These are phyloP conservation scores for Cichlasoma orientale DNA, from an alignment of 2,797 vertebrate species.

Conservation along the genomic window DNA sequence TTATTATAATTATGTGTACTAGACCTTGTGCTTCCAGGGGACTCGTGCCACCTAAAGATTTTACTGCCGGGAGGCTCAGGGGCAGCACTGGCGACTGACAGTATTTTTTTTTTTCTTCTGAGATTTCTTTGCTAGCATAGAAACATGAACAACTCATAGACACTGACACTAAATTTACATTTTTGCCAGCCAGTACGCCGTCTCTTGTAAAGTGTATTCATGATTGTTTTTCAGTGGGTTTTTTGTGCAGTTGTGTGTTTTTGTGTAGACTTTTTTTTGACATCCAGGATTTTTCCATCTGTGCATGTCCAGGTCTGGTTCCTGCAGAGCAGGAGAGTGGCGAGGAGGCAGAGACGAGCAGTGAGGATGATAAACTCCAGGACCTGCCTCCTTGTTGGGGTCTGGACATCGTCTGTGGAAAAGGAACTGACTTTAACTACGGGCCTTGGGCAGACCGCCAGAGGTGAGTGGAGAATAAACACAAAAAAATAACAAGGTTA, in stretches of 20 bases:
- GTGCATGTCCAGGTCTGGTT: constrained; percentile 85
- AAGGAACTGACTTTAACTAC: constrained; percentile 99
- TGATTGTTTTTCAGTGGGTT: not conserved
- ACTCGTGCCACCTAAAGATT: too few relatives aligned
- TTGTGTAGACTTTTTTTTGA: not conserved
- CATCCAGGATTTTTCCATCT: fast-evolving
- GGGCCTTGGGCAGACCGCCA: constrained; percentile 98
- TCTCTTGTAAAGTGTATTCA: not conserved
- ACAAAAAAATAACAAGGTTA: not conserved
- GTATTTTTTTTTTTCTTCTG: too few relatives aligned
- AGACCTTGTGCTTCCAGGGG: too few relatives aligned
- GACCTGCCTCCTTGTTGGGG: constrained; percentile 98
- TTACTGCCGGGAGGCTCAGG: too few relatives aligned
- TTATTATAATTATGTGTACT: too few relatives aligned
- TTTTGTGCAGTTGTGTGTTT: not conserved
- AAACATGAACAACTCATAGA: not conserved
- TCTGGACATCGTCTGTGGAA: constrained; percentile 97
- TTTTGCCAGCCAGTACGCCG: not conserved
- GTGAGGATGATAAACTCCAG: constrained; percentile 91
- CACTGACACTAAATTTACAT: not conserved
- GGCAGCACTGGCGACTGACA: too few relatives aligned
- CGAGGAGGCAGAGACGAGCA: constrained; percentile 86
- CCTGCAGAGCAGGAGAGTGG: constrained; percentile 88
- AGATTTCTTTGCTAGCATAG: not conserved
- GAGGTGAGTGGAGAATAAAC: constrained; percentile 78